phyloP scores from a whole-genome alignment of 2,113 vertebrate genomes.

The Ameiurus melas region DNA sequence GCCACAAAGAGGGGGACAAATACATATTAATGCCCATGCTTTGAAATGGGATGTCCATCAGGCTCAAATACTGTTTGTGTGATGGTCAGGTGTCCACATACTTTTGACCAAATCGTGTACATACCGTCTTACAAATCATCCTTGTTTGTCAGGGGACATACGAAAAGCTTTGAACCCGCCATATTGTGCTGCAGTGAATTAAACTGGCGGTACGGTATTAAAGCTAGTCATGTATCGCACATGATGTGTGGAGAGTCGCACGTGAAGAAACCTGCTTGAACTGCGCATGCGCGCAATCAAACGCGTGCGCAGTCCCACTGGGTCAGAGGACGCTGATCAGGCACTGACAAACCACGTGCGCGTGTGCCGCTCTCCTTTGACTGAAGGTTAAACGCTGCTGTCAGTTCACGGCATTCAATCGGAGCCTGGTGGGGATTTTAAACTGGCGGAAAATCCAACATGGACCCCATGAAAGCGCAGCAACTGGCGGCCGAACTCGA shows the following conservation, averaged over 20 bases:
- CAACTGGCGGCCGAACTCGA: constrained; percentile 94
- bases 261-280: neutral
- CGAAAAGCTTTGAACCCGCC: neutral
- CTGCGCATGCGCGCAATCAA: neutral
- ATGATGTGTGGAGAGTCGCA: neutral
- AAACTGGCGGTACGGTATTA: too few relatives aligned
- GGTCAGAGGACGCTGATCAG: too few relatives aligned
- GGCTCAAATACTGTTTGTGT: neutral
- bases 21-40: neutral
- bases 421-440: neutral
- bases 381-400: constrained; percentile 69
- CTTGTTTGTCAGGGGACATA: neutral
- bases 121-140: neutral
- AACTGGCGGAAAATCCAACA: constrained; percentile 54
- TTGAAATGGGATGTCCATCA: neutral
- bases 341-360: constrained; percentile 60
- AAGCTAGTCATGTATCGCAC: neutral
- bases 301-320: neutral
- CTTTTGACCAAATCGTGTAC: neutral
- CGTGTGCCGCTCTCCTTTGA: constrained; percentile 18
- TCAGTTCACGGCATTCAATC: neutral
- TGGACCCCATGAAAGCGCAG: constrained; percentile 93
- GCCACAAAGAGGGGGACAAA: neutral
- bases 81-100: neutral
- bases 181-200: neutral